phyloP scores from a whole-genome alignment of 1,140 invertebrate genomes.

The Heliconius nattereri region DNA sequence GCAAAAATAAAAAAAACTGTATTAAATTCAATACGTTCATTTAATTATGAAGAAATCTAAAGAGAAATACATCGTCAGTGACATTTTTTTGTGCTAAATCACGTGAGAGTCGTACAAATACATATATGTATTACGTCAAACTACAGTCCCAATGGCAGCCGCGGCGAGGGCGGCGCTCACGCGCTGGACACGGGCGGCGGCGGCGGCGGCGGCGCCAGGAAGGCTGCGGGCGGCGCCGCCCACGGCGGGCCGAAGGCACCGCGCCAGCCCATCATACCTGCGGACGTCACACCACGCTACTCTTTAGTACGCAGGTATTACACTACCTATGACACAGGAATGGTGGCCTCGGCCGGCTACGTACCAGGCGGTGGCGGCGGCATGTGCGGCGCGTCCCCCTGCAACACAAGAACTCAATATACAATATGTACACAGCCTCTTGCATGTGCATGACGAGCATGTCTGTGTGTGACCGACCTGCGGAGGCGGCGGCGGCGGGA shows the following conservation, averaged over 20 bases:
- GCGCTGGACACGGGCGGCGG: conserved; percentile 61
- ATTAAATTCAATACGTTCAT: background rate
- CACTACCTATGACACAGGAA: no score
- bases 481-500: conserved; percentile 57
- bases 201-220: conserved; percentile 68
- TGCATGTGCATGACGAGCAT: no score
- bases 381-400: conserved; percentile 55
- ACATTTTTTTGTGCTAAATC: conserved; percentile 9
- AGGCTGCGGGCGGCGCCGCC: conserved; percentile 63
- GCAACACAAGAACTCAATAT: conserved; percentile 18
- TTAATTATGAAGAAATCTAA: background rate
- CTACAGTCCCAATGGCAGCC: no score
- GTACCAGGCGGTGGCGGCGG: conserved; percentile 62
- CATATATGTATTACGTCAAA: no score
- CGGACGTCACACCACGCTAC: no score
- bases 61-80: background rate
- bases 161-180: conserved; percentile 19
- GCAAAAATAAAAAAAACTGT: background rate
- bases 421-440: background rate
- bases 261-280: conserved; percentile 56
- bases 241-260: conserved; percentile 66
- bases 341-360: background rate
- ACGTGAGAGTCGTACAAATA: no score
- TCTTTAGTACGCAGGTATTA: no score
- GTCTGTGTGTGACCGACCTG: conserved; percentile 23